Percentiles rank a stretch among this genome's conserved stretches.
Evolutionary conservation across 2,888 invertebrate species (phyloP).

Genomic region (Ectobius pallidus): DNA sequence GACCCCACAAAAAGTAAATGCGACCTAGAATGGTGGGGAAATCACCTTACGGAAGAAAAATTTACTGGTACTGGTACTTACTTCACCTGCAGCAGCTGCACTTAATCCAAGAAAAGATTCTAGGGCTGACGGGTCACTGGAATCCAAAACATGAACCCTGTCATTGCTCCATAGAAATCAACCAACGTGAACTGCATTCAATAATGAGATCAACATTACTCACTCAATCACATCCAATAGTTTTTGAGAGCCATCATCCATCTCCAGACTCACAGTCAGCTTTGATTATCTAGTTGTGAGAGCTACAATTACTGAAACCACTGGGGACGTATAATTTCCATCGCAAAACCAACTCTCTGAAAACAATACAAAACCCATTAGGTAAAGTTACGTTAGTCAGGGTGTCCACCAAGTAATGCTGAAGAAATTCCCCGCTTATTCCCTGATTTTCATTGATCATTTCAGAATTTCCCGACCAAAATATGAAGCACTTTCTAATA

Average conservation of each 20-base stretch:
- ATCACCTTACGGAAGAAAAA: too few species aligned
- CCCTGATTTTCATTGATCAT: too few species aligned
- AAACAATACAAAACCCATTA: background rate
- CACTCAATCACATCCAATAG: slow-evolving; percentile 51
- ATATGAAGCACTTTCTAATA: too few species aligned
- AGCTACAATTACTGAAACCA: slow-evolving; percentile 5
- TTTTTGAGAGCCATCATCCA: slow-evolving; percentile 53
- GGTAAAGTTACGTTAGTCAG: too few species aligned
- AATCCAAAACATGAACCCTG: slow-evolving; percentile 34
- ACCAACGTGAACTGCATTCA: background rate
- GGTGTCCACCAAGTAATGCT: too few species aligned
- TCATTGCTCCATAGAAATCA: background rate
- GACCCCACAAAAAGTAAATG: too few species aligned
- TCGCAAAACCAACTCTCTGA: slow-evolving; percentile 8
- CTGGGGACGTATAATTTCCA: background rate
- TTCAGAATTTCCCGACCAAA: too few species aligned
- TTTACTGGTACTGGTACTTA: too few species aligned
- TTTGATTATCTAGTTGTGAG: background rate
- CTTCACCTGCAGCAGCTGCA: slow-evolving; percentile 23
- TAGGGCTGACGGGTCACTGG: slow-evolving; percentile 50
- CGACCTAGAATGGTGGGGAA: too few species aligned
- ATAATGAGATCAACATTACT: slow-evolving; percentile 31
- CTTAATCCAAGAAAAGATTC: slow-evolving; percentile 49
- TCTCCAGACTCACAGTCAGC: slow-evolving; percentile 41
- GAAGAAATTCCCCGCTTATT: too few species aligned